These are phyloP conservation scores for Cyclopterus lumpus DNA, from an alignment of 2,797 vertebrate species.

Conservation along the genomic window DNA sequence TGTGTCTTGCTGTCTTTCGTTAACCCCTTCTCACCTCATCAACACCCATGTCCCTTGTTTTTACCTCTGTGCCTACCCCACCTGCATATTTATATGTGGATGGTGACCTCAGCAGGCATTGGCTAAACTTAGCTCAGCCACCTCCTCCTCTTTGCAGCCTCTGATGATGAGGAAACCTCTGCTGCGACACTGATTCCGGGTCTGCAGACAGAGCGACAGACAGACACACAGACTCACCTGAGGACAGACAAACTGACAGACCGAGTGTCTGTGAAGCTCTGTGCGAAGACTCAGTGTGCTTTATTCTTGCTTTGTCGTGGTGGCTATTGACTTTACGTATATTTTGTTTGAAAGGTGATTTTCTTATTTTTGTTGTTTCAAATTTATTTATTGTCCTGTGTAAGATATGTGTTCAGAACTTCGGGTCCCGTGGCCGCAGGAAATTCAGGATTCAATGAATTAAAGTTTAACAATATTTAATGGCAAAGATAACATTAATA, in stretches of 20 bases:
- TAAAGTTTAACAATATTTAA: too few relatives aligned
- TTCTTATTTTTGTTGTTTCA: background rate
- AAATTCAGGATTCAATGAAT: too few relatives aligned
- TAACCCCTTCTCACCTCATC: slow-evolving; percentile 15
- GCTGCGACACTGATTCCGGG: slow-evolving; percentile 91
- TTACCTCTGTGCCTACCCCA: slow-evolving; percentile 37
- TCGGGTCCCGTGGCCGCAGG: too few relatives aligned
- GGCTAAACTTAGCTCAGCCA: slow-evolving; percentile 96
- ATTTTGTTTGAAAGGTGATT: slow-evolving; percentile 3
- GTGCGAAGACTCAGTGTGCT: slow-evolving; percentile 24
- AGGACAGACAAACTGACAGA: slow-evolving; percentile 68
- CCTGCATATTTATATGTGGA: slow-evolving; percentile 73
- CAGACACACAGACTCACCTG: slow-evolving; percentile 56
- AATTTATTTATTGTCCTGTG: slow-evolving; percentile 6
- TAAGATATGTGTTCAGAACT: too few relatives aligned
- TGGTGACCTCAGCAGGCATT: slow-evolving; percentile 84
- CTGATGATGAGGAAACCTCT: slow-evolving; percentile 95
- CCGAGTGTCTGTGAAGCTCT: slow-evolving; percentile 48
- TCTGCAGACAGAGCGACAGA: slow-evolving; percentile 87
- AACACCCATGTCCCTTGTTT: slow-evolving; percentile 7
- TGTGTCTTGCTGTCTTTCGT: slow-evolving; percentile 18
- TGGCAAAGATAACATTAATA: too few relatives aligned
- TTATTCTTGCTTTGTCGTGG: background rate
- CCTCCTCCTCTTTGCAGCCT: slow-evolving; percentile 99
- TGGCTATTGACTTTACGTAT: background rate